Evolutionary conservation across 2,113 vertebrate genomes (phyloP).

Genomic region (Serinus canaria): DNA sequence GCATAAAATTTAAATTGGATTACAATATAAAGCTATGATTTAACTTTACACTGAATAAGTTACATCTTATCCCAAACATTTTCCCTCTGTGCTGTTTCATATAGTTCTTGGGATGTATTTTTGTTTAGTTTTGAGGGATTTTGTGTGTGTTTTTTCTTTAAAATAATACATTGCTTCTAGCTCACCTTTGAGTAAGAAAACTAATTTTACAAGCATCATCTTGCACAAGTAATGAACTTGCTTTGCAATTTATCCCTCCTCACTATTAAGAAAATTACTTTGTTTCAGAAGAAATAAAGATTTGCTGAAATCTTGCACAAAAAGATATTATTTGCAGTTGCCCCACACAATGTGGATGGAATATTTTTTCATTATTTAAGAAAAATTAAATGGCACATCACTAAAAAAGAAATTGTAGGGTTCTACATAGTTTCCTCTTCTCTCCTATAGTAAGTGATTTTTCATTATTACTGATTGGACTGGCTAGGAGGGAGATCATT

Average conservation of each 20-base stretch:
- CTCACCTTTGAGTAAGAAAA: too few species aligned
- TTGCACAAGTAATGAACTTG: too few species aligned
- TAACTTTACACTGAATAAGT: neutral
- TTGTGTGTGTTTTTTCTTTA: too few species aligned
- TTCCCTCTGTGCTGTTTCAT: too few species aligned
- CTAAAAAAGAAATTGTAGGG: neutral
- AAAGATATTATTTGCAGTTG: neutral
- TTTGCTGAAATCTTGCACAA: neutral
- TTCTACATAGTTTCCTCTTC: neutral
- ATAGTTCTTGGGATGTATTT: too few species aligned
- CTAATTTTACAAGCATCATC: too few species aligned
- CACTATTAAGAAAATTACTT: neutral
- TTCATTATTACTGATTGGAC: neutral
- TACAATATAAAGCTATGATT: neutral
- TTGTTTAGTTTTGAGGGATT: too few species aligned
- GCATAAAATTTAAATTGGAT: conserved; percentile 32
- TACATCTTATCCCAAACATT: neutral
- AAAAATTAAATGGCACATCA: neutral
- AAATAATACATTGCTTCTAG: too few species aligned
- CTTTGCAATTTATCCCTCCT: neutral
- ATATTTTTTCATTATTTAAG: neutral
- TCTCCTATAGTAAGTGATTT: neutral
- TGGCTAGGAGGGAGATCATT: neutral
- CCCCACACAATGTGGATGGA: neutral
- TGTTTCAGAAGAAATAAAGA: neutral